Evolutionary conservation across 2,113 vertebrate species (phyloP).

Genomic region (Sebastes fasciatus): DNA sequence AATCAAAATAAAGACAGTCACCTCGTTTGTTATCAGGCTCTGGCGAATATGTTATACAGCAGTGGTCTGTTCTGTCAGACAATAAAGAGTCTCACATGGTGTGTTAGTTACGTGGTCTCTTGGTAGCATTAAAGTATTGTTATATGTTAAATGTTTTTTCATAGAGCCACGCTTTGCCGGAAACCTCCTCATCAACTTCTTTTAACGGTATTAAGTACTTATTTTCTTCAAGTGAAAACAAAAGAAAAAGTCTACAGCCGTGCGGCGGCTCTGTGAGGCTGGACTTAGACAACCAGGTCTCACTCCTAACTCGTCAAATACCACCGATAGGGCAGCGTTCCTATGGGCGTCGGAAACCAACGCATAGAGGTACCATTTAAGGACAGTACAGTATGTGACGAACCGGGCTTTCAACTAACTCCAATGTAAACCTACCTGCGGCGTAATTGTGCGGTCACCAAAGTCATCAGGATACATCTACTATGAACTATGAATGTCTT

Average conservation of each 20-base stretch:
- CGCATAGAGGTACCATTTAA: too few relatives aligned
- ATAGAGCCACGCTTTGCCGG: not conserved
- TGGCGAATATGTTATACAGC: constrained; percentile 18
- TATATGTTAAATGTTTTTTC: constrained; percentile 9
- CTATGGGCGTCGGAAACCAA: too few relatives aligned
- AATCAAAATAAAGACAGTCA: constrained; percentile 40
- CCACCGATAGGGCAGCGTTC: too few relatives aligned
- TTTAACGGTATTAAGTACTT: not conserved
- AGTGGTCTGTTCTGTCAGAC: not conserved
- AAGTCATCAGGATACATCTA: not conserved
- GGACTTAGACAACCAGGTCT: too few relatives aligned
- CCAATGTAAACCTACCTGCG: too few relatives aligned
- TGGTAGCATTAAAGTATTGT: not conserved
- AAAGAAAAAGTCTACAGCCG: not conserved
- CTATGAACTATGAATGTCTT: not conserved
- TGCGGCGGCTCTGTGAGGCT: not conserved
- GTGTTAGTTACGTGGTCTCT: not conserved
- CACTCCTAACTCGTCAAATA: too few relatives aligned
- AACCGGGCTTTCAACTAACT: too few relatives aligned
- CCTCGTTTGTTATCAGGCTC: constrained; percentile 21
- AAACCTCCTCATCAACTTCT: not conserved
- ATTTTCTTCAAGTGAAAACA: not conserved
- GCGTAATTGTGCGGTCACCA: too few relatives aligned
- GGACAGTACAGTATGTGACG: too few relatives aligned
- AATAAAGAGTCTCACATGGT: constrained; percentile 1